phyloP scores from a whole-genome alignment of 2,888 invertebrate genomes.

The Malthinus seriepunctatus region DNA sequence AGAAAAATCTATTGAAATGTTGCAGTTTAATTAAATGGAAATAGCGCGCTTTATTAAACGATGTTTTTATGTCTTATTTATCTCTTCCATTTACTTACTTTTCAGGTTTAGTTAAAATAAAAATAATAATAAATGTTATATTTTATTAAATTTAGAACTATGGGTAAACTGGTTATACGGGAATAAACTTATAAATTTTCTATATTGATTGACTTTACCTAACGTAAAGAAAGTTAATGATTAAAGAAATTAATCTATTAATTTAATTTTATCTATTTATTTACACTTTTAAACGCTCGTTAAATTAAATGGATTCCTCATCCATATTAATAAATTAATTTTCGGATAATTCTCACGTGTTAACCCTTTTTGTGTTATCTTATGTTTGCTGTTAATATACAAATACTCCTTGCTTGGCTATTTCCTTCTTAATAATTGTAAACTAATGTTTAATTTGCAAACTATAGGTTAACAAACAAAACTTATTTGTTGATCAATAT shows the following conservation, averaged over 20 bases:
- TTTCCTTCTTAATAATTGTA: constrained; percentile 17
- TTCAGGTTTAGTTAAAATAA: not conserved
- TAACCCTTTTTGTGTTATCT: constrained; percentile 16
- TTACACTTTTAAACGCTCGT: no score
- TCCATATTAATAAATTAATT: not conserved
- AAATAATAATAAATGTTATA: constrained; percentile 1
- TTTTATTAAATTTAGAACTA: constrained; percentile 4
- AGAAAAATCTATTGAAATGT: no score
- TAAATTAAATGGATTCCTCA: no score
- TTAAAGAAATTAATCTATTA: no score
- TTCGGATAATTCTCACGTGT: constrained; percentile 13
- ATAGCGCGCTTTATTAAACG: no score
- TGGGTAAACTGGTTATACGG: constrained; percentile 1
- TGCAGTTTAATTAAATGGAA: no score
- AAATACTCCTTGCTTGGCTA: constrained; percentile 6
- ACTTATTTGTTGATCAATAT: constrained; percentile 10
- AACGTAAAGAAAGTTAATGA: no score
- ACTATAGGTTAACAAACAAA: constrained; percentile 3
- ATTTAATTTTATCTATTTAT: no score
- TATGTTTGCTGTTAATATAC: constrained; percentile 12
- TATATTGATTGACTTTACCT: not conserved
- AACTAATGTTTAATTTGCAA: constrained; percentile 15
- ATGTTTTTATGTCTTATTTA: no score
- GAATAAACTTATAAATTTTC: constrained; percentile 2
- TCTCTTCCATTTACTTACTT: not conserved